Evolutionary conservation across 2,113 vertebrate genomes (phyloP).

Genomic region (Sminthopsis crassicaudata): DNA sequence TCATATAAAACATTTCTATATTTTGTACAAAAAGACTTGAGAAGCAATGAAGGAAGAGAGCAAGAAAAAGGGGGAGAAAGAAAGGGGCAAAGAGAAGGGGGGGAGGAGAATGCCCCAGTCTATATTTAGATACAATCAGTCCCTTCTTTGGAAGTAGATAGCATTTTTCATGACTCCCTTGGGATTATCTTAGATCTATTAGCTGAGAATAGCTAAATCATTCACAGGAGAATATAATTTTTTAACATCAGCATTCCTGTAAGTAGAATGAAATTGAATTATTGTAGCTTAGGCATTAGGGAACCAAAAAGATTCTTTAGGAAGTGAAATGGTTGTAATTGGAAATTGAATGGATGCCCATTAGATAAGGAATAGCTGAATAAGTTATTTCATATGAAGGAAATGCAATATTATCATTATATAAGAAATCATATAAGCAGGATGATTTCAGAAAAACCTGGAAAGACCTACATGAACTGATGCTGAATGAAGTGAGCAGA

Average conservation of each 20-base stretch:
- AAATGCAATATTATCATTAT: too few species aligned
- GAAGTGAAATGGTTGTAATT: background rate
- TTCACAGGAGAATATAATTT: background rate
- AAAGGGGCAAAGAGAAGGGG: too few species aligned
- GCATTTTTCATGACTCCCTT: background rate
- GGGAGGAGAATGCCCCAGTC: background rate
- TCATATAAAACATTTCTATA: background rate
- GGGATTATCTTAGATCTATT: background rate
- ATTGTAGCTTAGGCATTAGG: background rate
- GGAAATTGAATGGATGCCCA: too few species aligned
- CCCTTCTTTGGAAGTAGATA: background rate
- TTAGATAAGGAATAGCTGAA: too few species aligned
- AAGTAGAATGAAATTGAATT: background rate
- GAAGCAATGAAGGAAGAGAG: background rate
- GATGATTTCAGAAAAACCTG: too few species aligned
- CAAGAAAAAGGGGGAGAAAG: background rate
- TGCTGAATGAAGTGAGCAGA: too few species aligned
- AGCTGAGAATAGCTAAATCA: background rate
- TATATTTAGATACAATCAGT: background rate
- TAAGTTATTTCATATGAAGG: too few species aligned
- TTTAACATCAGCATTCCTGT: background rate
- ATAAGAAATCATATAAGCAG: too few species aligned
- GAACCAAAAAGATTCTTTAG: background rate
- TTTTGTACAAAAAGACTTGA: background rate
- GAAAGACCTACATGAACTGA: too few species aligned